Conservation (phyloP, 1,140 invertebrate species). For the Diabrotica undecimpunctata region DNA sequence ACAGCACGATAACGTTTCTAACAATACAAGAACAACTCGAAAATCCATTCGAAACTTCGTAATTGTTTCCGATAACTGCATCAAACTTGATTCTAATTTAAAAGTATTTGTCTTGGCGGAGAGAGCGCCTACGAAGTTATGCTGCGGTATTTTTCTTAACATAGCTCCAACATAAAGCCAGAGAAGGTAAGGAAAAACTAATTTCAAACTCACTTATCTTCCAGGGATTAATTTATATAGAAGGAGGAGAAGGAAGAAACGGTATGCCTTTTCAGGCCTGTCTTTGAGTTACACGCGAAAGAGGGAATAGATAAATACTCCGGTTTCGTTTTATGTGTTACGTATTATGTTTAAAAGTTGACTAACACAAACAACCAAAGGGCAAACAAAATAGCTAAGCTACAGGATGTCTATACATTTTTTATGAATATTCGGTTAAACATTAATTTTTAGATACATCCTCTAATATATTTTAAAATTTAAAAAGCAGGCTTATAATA, state of each 20-base stretch:
- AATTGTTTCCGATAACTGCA: background rate
- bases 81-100: background rate
- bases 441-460: no score
- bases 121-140: background rate
- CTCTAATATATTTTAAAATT: no score
- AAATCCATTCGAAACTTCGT: background rate
- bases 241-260: background rate
- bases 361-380: background rate
- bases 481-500: no score
- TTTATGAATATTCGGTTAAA: no score
- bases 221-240: slow-evolving; percentile 1
- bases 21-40: background rate
- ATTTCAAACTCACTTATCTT: slow-evolving; percentile 2
- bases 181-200: slow-evolving; percentile 2
- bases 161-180: background rate
- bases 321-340: background rate
- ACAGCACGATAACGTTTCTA: no score
- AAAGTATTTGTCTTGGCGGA: slow-evolving; percentile 2
- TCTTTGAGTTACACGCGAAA: slow-evolving; percentile 2
- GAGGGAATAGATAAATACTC: slow-evolving; percentile 2
- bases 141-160: background rate
- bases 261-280: background rate
- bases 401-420: no score
- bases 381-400: no score
- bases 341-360: background rate